Conservation (phyloP, 2,797 vertebrate genomes). For the Hippopotamyrus pictus region DNA sequence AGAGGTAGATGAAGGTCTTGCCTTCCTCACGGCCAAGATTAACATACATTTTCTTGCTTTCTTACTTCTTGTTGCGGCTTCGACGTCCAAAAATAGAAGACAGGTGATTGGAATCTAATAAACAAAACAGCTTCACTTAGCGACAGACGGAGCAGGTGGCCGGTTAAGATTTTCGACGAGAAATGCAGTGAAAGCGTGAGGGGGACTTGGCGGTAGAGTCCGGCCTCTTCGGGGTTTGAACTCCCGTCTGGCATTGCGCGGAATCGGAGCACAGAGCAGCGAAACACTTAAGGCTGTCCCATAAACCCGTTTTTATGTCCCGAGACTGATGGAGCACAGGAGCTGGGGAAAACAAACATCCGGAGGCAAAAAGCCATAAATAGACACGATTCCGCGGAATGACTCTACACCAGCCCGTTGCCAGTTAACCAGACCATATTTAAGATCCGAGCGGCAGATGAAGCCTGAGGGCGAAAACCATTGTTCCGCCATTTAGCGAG, state of each 20-base stretch:
- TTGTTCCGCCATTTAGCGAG: slow-evolving; percentile 20
- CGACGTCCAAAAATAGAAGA: background rate
- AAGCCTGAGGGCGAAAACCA: background rate
- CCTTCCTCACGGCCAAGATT: background rate
- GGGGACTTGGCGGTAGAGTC: background rate
- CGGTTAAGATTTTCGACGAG: background rate
- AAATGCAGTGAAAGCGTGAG: background rate
- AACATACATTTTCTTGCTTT: background rate
- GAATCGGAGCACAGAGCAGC: background rate
- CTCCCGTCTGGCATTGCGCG: background rate
- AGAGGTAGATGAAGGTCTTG: background rate
- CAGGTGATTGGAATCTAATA: background rate
- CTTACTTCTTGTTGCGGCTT: background rate
- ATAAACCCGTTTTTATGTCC: background rate
- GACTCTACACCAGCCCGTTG: slow-evolving; percentile 43
- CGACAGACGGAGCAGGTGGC: background rate
- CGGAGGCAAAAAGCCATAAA: slow-evolving; percentile 38
- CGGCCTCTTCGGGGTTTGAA: background rate
- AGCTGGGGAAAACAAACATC: slow-evolving; percentile 50
- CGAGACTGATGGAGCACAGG: slow-evolving; percentile 51
- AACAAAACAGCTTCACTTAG: background rate
- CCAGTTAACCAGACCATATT: slow-evolving; percentile 47
- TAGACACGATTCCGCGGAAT: slow-evolving; percentile 32
- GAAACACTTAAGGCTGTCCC: background rate
- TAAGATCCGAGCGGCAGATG: slow-evolving; percentile 12